phyloP scores from a whole-genome alignment of 2,797 vertebrate species.

The Notamacropus eugenii region DNA sequence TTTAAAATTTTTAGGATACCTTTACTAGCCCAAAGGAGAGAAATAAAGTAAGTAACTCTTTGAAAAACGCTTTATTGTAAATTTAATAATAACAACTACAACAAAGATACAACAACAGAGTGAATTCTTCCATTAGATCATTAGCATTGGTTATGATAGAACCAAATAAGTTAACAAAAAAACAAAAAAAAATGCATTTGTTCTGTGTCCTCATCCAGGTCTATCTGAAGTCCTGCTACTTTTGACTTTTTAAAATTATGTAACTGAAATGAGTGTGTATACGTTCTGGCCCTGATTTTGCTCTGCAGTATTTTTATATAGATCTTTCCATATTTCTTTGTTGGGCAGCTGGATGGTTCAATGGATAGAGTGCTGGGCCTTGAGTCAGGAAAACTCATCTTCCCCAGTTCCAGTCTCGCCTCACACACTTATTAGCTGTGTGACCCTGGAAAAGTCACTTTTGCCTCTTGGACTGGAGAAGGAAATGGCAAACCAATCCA shows the following conservation, averaged over 20 bases:
- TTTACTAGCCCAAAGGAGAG: constrained; percentile 81
- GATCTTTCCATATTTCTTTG: neutral
- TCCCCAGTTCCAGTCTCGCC: neutral
- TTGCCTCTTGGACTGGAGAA: neutral
- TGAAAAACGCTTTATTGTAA: constrained; percentile 18
- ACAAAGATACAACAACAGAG: neutral
- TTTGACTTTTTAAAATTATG: neutral
- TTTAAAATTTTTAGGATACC: constrained; percentile 87
- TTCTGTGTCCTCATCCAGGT: neutral
- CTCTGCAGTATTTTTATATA: neutral
- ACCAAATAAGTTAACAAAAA: neutral
- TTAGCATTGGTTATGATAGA: neutral
- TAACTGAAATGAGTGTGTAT: neutral
- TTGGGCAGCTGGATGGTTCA: neutral
- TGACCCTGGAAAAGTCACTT: neutral
- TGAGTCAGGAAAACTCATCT: neutral
- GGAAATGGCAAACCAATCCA: neutral
- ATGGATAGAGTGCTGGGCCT: neutral
- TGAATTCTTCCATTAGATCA: neutral
- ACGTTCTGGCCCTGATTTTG: neutral
- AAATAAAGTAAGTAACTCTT: constrained; percentile 90
- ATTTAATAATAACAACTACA: neutral
- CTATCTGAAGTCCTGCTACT: neutral
- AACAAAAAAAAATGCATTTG: neutral
- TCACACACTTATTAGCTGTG: neutral